Base-by-base conservation (phyloP, 2,888 invertebrate genomes). In the Himalopsyche anomala region DNA sequence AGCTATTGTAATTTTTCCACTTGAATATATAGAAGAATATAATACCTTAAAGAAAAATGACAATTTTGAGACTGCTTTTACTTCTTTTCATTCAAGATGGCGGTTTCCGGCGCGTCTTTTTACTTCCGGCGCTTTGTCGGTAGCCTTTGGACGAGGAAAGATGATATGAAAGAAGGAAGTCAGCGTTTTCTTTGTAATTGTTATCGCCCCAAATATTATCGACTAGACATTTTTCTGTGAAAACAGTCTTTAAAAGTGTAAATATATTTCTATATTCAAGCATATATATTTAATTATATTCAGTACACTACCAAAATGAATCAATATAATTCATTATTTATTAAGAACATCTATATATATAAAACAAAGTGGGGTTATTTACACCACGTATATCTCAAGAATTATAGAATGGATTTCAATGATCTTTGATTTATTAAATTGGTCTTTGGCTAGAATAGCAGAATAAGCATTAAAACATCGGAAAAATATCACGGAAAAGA, bases 1-100 rank as follows among this genome's bases (percentile, higher is more conserved):
- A 3, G 4, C 19, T 74, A 74, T 74, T 74, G 38, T 38, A 74
- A 74, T 74, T 5, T 74, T 74, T 74, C 74, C 36, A 74, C n/a
- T 74, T 36, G 36, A 74, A 15, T 38, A 36, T 74, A 12, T 15
- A 74, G 74, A 15, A 74, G 36, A 36, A 74, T 69, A 28, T 11
- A 74, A 74, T 15, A 15, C 74, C 38, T 74, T 12, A 74, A 74
- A 74, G 74, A 74, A 36, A 28, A 15, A 74, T 74, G 36, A 36
- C 74, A 36, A 38, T 74, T 74, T 36, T 74, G 19, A 28, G 74
- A 38, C 38, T 74, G 8, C 19, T n/a, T 62, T 62, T 28, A 12
- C 74, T 74, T 74, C 74, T 74, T 69, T 74, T 74, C 74, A 74
- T 74, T 74, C 74, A 74, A 74, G 74, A 74, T 74, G 74, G 74